Base-by-base conservation (phyloP, 2,888 invertebrate species). In the Drosophila rubida region DNA sequence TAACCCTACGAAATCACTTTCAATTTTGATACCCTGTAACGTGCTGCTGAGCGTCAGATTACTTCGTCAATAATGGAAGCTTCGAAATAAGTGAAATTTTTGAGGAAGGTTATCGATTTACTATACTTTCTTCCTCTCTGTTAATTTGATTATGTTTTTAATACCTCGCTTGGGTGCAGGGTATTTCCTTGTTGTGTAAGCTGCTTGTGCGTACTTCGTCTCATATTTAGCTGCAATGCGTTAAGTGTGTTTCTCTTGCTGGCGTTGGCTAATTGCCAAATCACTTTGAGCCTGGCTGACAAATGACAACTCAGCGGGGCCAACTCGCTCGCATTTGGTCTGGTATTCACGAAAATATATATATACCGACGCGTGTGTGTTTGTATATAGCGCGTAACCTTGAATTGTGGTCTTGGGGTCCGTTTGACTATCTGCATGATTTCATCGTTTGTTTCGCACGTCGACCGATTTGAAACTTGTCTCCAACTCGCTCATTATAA, bases 401-500 rank as follows among this genome's bases (percentile, higher is more conserved):
- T 83, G 88, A 85, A 75, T 70, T 77, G 69, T 60, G 71, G 75
- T 66, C 67, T 42, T 32, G 66, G 46, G 25, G 23, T 60, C 57
- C 30, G 61, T 73, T 65, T 69, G 85, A 73, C 55, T 37, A 58
- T 77, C 67, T 69, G 85, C 77, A 68, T 82, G 82, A 82, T 87
- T 87, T 82, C 82, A 82, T 82, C 82, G 82, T 23, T 58, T 58
- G 19, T 42, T 73, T 73, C 69, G 62, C 69, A 78, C 49, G 35
- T 72, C 39, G 32, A 32, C n/a, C 35, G 30, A 27, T 30, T 46
- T 46, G 27, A 53, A 84, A 75, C 65, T 68, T 66, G 79, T 68
- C 82, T 58, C 46, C 72, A 53, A 58, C 66, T 41, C 44, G 78
- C 81, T 78, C 82, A 81, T 81, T 84, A 87, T 68, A 72, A 81